Base-by-base conservation (phyloP, 2,113 vertebrate genomes). In the Leptocoma aspasia region DNA sequence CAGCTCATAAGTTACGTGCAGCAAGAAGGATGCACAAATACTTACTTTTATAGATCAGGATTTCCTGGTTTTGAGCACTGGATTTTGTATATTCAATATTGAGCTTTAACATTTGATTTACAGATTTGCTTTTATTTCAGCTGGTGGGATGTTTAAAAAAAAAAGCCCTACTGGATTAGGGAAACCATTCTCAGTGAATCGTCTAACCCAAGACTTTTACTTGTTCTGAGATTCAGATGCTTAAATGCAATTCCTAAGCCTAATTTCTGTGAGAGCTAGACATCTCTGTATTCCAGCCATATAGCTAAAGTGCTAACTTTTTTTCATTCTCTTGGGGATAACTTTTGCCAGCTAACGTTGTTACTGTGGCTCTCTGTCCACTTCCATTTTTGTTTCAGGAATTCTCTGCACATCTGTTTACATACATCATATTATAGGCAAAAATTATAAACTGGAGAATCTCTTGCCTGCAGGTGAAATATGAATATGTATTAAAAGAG, bases 391-490 rank as follows among this genome's bases (percentile, higher is more conserved):
- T 33, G 39, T 82, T 72, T 85, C 63, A 92, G 49, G 70, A 76
- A 92, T 76, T 72, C 22, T 57, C 22, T 3, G 1, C 12, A 1
- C 19, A 24, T 77, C 41, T 4, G 0, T 63, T 91, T 41, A n/a
- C 5, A n/a, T 27, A 23, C 15, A 28, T n/a, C 3, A 0, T 80
- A 53, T 54, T 87, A 30, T 13, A 90, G 82, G 53, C 70, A 90
- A 76, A 89, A 93, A 65, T 72, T 94, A 82, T 85, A 52, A 78
- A 85, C 65, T 88, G 63, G 69, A 82, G 64, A 90, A 76, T 86
- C 23, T 93, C n/a, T 87, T 82, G 33, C 52, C 75, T 92, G 30
- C 66, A 84, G 53, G 14, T 68, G 14, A 92, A 71, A 42, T 61
- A 71, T 9, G 20, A 72, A 54, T 86, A 23, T 63, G 28, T 73